Base-by-base conservation (phyloP, 2,888 invertebrate species). In the Aphodius sticticus region DNA sequence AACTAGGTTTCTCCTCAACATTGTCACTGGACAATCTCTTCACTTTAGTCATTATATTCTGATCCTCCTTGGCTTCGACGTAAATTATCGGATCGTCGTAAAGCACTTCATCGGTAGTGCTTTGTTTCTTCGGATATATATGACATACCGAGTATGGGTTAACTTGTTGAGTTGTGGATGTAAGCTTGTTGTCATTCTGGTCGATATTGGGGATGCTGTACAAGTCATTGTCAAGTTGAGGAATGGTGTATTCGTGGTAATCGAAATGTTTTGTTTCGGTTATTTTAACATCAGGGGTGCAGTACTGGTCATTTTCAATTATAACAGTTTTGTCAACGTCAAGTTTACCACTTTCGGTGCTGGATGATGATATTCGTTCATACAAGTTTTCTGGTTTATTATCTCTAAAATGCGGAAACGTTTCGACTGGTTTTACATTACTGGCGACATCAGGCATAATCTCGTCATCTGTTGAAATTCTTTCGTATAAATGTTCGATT, bases 221-320 rank as follows among this genome's bases (percentile, higher is more conserved):
- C 15, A 81, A 79, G 38, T 80, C 69, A n/a, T 69, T 79, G 16
- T 78, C 76, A 35, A 69, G 76, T 26, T 77, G 16, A 6, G 79
- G 81, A 9, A 82, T 16, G 35, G 77, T 82, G 74, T 82, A 82
- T 76, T 82, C 82, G 75, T 81, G 77, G 53, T 80, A 77, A 69
- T 71, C 76, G 9, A 70, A 78, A 26, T 76, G 69, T 16, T 78
- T 12, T 53, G 78, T 79, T 16, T 79, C 80, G 15, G 9, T 76
- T 36, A 78, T 77, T 53, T 75, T 76, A 14, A 78, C 76, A 12
- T 77, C 77, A 6, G 81, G 76, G 7, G 79, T 79, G 38, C 77
- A 76, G 16, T 81, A 81, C 15, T 81, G 78, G 35, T 81, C 81
- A 37, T 81, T 81, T 72, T 81, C 79, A 6, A 81, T 14, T 9